phyloP scores from a whole-genome alignment of 2,113 vertebrate genomes.

The Cyanistes caeruleus region DNA sequence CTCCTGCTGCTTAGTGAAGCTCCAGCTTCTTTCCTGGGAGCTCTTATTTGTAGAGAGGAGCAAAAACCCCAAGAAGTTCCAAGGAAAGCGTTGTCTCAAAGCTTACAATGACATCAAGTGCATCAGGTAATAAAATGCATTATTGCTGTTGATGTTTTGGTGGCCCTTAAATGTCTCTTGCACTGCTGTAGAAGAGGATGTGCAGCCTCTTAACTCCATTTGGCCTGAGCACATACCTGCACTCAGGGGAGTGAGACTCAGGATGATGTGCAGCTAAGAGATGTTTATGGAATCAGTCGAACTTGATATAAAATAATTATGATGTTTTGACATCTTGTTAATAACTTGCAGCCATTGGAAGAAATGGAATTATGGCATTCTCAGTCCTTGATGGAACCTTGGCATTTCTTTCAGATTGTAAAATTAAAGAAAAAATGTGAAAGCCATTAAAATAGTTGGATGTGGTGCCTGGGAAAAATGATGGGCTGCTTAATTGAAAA shows the following conservation, averaged over 20 bases:
- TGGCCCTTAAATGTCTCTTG: slow-evolving; percentile 5
- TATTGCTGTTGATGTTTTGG: background rate
- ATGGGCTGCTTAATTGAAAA: slow-evolving; percentile 44
- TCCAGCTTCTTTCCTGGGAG: background rate
- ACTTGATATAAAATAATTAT: slow-evolving; percentile 69
- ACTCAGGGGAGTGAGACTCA: background rate
- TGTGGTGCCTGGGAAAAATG: slow-evolving; percentile 28
- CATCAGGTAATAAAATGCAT: background rate
- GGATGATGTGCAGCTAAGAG: slow-evolving; percentile 2
- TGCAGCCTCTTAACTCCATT: background rate
- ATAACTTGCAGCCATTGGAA: slow-evolving; percentile 64
- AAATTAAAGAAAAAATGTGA: slow-evolving; percentile 66
- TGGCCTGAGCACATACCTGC: background rate
- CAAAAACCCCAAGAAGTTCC: background rate
- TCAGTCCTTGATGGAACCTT: slow-evolving; percentile 59
- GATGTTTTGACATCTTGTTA: slow-evolving; percentile 73
- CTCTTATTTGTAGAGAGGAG: background rate
- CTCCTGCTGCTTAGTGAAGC: background rate
- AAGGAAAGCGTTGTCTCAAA: background rate
- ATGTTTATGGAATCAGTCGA: slow-evolving; percentile 66
- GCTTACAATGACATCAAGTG: background rate
- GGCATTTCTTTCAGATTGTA: slow-evolving; percentile 62
- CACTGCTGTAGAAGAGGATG: background rate
- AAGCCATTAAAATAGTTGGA: slow-evolving; percentile 60
- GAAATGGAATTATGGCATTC: slow-evolving; percentile 16